A percentile compares a stretch with the other conserved stretches of the same genome.
Evolutionary conservation across 1,140 invertebrate genomes (phyloP).

Genomic region (Apis mellifera): DNA sequence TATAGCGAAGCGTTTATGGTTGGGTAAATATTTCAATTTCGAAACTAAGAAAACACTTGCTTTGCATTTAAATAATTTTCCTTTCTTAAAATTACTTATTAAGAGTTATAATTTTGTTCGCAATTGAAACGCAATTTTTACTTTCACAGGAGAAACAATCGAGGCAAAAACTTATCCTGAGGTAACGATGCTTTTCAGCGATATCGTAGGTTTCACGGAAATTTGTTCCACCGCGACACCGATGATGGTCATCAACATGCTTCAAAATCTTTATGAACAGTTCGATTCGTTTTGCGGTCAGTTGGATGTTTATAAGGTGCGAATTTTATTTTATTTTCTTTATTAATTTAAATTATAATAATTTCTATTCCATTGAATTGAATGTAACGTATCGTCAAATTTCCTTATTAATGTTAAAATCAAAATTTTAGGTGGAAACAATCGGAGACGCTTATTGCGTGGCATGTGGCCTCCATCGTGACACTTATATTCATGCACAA

Average conservation of each 20-base stretch:
- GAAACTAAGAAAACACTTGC: neutral
- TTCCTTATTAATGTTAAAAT: neutral
- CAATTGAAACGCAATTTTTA: neutral
- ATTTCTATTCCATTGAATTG: no score
- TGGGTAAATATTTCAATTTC: constrained; percentile 84
- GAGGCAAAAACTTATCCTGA: constrained; percentile 95
- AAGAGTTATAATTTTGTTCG: neutral
- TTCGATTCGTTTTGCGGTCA: constrained; percentile 95
- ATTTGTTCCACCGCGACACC: constrained; percentile 95
- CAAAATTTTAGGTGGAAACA: constrained; percentile 90
- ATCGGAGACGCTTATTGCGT: constrained; percentile 98
- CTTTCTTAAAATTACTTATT: neutral
- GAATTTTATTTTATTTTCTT: neutral
- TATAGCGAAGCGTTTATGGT: constrained; percentile 95
- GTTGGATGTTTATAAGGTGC: constrained; percentile 96
- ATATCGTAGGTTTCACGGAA: constrained; percentile 97
- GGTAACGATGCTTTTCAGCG: constrained; percentile 96
- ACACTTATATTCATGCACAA: constrained; percentile 92
- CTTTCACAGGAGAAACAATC: constrained; percentile 90
- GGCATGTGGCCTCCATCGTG: constrained; percentile 93
- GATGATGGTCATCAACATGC: constrained; percentile 97
- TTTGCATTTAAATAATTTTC: neutral
- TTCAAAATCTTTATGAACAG: constrained; percentile 94
- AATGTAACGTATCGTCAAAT: no score
- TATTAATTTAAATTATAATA: no score